phyloP scores from a whole-genome alignment of 2,113 vertebrate genomes.

The Cephalopterus ornatus region DNA sequence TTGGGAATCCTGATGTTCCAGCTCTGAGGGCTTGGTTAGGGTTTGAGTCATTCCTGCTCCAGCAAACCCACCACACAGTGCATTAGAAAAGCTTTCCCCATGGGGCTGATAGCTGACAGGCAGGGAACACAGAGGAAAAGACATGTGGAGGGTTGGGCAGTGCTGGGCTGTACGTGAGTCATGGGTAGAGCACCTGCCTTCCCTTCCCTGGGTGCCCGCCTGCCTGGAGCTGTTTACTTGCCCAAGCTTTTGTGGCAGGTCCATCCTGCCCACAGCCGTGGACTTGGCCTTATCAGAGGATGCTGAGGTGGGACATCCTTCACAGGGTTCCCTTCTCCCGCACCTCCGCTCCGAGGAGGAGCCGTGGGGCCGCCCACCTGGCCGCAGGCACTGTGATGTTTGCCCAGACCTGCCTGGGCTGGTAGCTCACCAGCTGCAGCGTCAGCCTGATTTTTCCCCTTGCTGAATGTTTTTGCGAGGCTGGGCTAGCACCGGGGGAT shows the following conservation, averaged over 20 bases:
- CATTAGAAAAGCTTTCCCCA: neutral
- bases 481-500: fast-evolving
- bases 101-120: neutral
- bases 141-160: neutral
- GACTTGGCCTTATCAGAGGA: neutral
- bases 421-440: neutral
- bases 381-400: fast-evolving
- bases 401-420: neutral
- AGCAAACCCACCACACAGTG: fast-evolving
- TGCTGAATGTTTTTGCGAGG: neutral
- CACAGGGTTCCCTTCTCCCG: fast-evolving
- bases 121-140: neutral
- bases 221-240: neutral
- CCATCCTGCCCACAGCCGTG: neutral
- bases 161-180: neutral
- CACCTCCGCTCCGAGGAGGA: fast-evolving
- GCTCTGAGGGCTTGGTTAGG: neutral
- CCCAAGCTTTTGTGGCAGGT: fast-evolving
- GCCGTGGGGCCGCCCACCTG: neutral
- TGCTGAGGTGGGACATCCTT: neutral
- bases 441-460: neutral
- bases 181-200: neutral
- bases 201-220: fast-evolving
- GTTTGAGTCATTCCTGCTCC: neutral
- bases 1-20: neutral